Evolutionary conservation across 1,140 invertebrate species (phyloP), one percentile per base, ranked within the genome.

Genomic region (Diorhabda carinulata): DNA sequence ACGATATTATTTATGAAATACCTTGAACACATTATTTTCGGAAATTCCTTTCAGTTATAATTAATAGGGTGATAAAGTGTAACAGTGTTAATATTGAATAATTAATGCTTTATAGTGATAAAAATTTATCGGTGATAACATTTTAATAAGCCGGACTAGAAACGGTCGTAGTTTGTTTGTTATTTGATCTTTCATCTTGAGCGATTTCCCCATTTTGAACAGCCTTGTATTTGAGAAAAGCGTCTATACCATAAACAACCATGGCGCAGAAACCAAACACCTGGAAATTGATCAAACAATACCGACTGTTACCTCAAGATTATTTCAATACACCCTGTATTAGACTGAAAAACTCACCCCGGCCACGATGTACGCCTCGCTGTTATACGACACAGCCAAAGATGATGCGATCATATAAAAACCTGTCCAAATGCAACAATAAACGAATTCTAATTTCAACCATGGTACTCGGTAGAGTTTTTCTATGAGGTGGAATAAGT

Each of bases 391-490:
- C 64, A 86, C 85, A 47, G 88, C 87, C 43, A 92, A 80, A 45
- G 86, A 84, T 2, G 90, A 83, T 3, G 89, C 91, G 66, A 92
- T 81, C 25, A 94, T 77, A 74, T 91, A 92, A 57, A 92, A 87
- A 5, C 90, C 75, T 3, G 88, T 84, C 89, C 89, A 92, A 3
- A 92, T 59, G 2, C 83, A 82, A 78, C 90, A 91, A 82, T 90
- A 94, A 10, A 86, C 83, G 44, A 94, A 87, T 83, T 95, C 94
- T 76, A 95, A 88, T 80, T 92, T 91, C 41, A 93, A 78, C 94
- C 94, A 97, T 0, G 93, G 94, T 67, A 96, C 90, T 80, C 87
- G 91, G 78, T 90, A 90, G 75, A 93, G 90, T 79, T 91, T 92
- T 78, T 95, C 92, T 69, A 96, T 85, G 7, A 96, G 85, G 78